Conservation (phyloP, 2,113 vertebrate genomes). For the Charadrius vociferus region DNA sequence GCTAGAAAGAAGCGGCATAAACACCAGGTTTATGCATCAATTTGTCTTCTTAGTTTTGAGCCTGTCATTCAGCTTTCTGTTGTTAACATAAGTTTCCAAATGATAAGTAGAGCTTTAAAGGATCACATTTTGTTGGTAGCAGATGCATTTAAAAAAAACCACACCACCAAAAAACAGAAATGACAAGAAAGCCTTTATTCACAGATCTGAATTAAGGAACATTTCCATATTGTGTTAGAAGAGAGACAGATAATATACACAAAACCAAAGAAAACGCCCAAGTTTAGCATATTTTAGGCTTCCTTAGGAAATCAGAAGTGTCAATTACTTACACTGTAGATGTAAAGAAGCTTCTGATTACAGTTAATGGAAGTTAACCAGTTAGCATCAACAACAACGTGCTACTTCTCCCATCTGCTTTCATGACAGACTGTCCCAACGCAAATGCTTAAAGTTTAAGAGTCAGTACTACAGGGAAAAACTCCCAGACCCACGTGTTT, state of each 20-base stretch:
- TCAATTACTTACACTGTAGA: neutral
- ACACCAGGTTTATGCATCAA: conserved; percentile 3
- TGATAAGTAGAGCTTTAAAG: neutral
- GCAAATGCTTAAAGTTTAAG: neutral
- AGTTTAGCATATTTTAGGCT: conserved; percentile 27
- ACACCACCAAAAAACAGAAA: neutral
- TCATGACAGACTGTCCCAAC: neutral
- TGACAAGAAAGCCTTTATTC: conserved; percentile 4
- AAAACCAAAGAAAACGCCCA: neutral
- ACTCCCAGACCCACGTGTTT: neutral
- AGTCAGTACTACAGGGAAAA: neutral
- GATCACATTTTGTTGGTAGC: neutral
- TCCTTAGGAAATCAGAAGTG: neutral
- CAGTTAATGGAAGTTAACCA: neutral
- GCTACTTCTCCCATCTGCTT: neutral
- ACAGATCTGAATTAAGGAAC: conserved; percentile 3
- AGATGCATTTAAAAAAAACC: neutral
- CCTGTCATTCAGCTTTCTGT: conserved; percentile 14
- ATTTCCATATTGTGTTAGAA: neutral
- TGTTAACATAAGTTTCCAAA: conserved; percentile 9
- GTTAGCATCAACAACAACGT: neutral
- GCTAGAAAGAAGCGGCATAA: neutral
- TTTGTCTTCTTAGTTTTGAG: conserved; percentile 26
- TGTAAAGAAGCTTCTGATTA: neutral
- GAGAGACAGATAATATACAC: neutral